phyloP scores from a whole-genome alignment of 2,888 invertebrate species.

The Oxycera nigricornis region DNA sequence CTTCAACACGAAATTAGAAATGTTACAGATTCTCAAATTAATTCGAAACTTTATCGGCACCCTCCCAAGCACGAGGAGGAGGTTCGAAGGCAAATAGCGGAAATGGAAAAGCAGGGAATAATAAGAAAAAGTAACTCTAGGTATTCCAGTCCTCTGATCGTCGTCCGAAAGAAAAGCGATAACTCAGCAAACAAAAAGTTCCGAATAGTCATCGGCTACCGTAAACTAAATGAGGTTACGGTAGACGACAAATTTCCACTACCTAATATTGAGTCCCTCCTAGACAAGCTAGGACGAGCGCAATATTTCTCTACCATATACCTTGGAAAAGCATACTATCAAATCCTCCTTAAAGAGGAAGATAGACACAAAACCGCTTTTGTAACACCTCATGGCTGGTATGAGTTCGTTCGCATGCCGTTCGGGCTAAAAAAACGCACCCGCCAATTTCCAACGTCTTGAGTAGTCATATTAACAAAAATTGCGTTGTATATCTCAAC shows the following conservation, averaged over 20 bases:
- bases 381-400: no score
- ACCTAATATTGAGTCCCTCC: constrained; percentile 41
- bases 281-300: constrained; percentile 41
- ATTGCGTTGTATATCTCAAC: constrained; percentile 30
- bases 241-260: constrained; percentile 44
- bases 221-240: constrained; percentile 44
- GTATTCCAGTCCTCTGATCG: constrained; percentile 40
- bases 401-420: constrained; percentile 41
- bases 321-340: constrained; percentile 43
- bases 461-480: constrained; percentile 38
- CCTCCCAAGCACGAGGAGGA: constrained; percentile 40
- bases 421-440: constrained; percentile 43
- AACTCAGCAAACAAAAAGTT: constrained; percentile 43
- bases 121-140: constrained; percentile 42
- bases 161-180: constrained; percentile 44
- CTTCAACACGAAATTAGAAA: constrained; percentile 41
- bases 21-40: constrained; percentile 42
- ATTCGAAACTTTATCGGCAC: constrained; percentile 40
- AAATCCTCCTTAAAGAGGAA: constrained; percentile 37
- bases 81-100: constrained; percentile 31
- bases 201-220: constrained; percentile 44
- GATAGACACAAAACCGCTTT: no score
- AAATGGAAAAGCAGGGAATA: constrained; percentile 44
- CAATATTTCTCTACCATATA: constrained; percentile 45
- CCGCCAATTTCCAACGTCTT: no score